A percentile compares a stretch with the other conserved stretches of the same genome.
Conservation (phyloP, 2,888 invertebrate genomes). For the Hecatera dysodea region DNA sequence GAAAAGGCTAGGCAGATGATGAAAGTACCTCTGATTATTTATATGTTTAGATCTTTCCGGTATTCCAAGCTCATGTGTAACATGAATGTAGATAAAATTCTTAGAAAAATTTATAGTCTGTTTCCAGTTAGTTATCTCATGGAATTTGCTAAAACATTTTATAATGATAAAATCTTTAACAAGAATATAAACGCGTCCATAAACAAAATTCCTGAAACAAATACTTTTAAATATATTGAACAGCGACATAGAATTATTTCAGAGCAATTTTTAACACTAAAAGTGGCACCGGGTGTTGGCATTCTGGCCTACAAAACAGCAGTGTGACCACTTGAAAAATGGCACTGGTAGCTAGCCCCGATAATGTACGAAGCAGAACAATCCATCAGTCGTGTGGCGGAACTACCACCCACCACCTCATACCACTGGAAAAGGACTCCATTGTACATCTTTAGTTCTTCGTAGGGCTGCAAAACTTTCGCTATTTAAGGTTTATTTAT, state of each 20-base stretch:
- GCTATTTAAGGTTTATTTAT: constrained; percentile 38
- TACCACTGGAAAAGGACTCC: constrained; percentile 62
- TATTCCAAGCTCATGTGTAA: not conserved
- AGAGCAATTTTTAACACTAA: constrained; percentile 47
- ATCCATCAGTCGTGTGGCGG: constrained; percentile 76
- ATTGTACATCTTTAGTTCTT: constrained; percentile 64
- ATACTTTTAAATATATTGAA: constrained; percentile 14
- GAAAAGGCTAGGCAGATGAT: too few species aligned
- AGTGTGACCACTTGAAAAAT: constrained; percentile 82
- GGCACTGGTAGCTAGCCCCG: constrained; percentile 76
- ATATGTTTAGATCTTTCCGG: not conserved
- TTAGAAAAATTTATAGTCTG: not conserved
- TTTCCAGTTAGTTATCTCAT: not conserved
- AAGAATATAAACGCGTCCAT: not conserved
- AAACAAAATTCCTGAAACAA: not conserved
- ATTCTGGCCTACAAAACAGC: constrained; percentile 75
- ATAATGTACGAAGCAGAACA: constrained; percentile 81
- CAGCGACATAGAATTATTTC: constrained; percentile 22
- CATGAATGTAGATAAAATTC: not conserved
- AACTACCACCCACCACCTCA: constrained; percentile 65
- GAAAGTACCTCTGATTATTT: too few species aligned
- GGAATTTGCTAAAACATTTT: not conserved
- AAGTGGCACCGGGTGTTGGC: constrained; percentile 66
- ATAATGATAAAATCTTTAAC: not conserved
- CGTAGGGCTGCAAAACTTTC: constrained; percentile 52